Percentiles rank a stretch among this genome's conserved stretches.
Evolutionary conservation across 2,888 invertebrate species (phyloP).

Genomic region (Vanessa cardui): DNA sequence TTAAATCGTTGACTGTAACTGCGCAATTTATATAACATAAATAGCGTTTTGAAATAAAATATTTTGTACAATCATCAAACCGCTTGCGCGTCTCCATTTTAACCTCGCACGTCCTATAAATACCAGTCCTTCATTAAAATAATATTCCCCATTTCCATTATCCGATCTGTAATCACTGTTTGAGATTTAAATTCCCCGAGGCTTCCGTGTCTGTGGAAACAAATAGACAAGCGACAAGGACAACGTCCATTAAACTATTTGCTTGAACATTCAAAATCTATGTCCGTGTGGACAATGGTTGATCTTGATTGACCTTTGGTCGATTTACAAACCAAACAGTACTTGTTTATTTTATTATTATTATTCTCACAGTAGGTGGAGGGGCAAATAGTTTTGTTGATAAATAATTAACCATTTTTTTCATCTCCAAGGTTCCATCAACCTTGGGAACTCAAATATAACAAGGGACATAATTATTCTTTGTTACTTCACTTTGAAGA

Average conservation of each 20-base stretch:
- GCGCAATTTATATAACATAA: too few relatives aligned
- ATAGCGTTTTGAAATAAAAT: too few relatives aligned
- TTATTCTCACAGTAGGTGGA: too few relatives aligned
- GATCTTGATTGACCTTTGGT: not conserved
- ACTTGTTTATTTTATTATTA: too few relatives aligned
- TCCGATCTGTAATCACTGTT: constrained; percentile 56
- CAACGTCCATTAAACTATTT: constrained; percentile 30
- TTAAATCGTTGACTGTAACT: too few relatives aligned
- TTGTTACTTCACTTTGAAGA: too few relatives aligned
- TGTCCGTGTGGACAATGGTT: not conserved
- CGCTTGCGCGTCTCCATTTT: constrained; percentile 18
- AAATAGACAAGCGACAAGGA: constrained; percentile 43
- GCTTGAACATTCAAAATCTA: constrained; percentile 18
- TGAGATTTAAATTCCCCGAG: constrained; percentile 51
- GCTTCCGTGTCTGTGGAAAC: constrained; percentile 49
- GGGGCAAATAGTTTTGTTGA: too few relatives aligned
- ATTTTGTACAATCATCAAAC: not conserved
- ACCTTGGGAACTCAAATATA: too few relatives aligned
- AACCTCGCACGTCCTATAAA: constrained; percentile 24
- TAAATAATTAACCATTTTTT: too few relatives aligned
- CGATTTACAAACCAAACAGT: not conserved
- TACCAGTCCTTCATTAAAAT: constrained; percentile 56
- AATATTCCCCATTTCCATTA: constrained; percentile 53
- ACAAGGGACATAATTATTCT: too few relatives aligned
- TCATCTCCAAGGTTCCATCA: too few relatives aligned